Conservation (phyloP, 2,797 vertebrate genomes). For the Gallirallus australis region DNA sequence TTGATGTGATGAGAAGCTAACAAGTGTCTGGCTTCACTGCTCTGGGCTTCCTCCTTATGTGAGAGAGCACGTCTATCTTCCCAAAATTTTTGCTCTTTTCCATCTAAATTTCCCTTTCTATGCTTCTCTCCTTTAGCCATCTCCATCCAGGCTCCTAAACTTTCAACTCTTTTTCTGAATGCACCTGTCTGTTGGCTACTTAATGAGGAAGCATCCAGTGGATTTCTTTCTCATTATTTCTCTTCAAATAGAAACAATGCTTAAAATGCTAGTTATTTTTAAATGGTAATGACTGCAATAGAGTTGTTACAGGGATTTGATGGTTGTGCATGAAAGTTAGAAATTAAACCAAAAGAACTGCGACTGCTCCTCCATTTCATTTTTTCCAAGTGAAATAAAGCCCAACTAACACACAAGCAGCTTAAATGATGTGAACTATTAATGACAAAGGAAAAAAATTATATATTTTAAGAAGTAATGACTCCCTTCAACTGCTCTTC, state of each 20-base stretch:
- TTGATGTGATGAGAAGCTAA: background rate
- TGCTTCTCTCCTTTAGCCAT: background rate
- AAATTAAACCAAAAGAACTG: background rate
- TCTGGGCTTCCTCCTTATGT: background rate
- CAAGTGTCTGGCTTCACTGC: background rate
- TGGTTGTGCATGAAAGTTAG: background rate
- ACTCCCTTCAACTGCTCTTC: background rate
- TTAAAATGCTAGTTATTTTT: background rate
- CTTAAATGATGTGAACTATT: background rate
- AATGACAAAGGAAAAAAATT: background rate
- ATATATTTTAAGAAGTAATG: background rate
- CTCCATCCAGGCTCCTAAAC: background rate
- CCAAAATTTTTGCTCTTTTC: background rate
- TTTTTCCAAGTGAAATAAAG: background rate
- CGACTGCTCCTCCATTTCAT: background rate
- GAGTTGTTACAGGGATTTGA: background rate
- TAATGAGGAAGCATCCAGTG: background rate
- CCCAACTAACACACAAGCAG: background rate
- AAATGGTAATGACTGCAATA: background rate
- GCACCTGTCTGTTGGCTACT: background rate
- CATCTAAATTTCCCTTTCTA: background rate
- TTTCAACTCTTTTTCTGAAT: background rate
- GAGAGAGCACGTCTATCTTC: background rate
- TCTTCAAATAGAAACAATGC: background rate
- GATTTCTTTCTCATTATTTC: background rate